Evolutionary conservation across 2,888 invertebrate genomes (phyloP), one percentile per base, ranked within the genome.

Genomic region (Troilus luridus): DNA sequence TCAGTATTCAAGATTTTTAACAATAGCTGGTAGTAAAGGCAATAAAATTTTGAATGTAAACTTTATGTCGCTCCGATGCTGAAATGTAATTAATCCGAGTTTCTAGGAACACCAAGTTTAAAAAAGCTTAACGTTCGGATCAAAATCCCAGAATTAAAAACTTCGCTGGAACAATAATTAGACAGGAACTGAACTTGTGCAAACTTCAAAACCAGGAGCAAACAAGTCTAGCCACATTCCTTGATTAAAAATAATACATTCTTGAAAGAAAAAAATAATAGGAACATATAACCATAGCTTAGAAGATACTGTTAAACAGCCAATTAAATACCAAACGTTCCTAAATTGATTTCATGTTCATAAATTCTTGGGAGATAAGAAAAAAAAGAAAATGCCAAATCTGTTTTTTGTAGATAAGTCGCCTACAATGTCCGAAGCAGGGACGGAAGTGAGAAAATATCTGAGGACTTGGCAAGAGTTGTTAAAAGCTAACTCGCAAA

Each of bases 401-500:
- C n/a, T 77, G 72, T 27, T 77, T 27, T 77, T 77, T 41, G 72
- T 77, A 27, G 27, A 77, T 77, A 41, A 77, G 8, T 77, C 24
- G 17, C 41, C 72, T 19, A 77, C 17, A 41, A 41, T 77, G 41
- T 77, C 41, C 72, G 72, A 8, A 41, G 17, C 24, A 67, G 24
- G 67, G 67, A 24, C 67, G 24, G 67, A 67, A 67, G 14, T 41
- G 72, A 77, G 72, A 19, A 41, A 27, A 77, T 77, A 17, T 19
- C 56, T 58, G 85, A n/a, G 56, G 56, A 54, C 85, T 85, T 85
- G n/a, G 21, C n/a, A 85, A 58, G 85, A 56, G 21, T 56, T 85
- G 56, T 85, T 85, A 85, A 85, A 85, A 58, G 85, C 56, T 85
- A 54, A 58, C 9, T 85, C n/a, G 17, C 56, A 58, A 58, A 58